A percentile compares a stretch with the other conserved stretches of the same genome.
phyloP scores from a whole-genome alignment of 2,113 vertebrate species.

The Tupaia chinensis region DNA sequence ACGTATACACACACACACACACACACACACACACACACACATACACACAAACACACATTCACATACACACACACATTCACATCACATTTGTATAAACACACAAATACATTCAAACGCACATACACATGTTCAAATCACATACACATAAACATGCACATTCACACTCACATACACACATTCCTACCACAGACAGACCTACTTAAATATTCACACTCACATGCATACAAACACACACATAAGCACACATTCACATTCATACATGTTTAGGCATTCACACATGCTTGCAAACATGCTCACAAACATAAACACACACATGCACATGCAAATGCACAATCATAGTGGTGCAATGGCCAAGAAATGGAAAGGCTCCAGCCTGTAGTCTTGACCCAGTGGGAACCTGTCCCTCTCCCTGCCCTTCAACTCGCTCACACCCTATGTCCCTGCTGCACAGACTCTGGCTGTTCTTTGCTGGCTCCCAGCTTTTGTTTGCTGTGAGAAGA shows the following conservation, averaged over 20 bases:
- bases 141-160: background rate
- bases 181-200: too few relatives aligned
- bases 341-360: accelerated
- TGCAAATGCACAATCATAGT: background rate
- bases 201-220: background rate
- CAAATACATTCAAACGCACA: background rate
- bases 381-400: background rate
- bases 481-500: background rate
- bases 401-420: too few relatives aligned
- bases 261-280: background rate
- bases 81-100: background rate
- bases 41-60: background rate
- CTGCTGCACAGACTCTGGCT: background rate
- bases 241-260: background rate
- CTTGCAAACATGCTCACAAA: background rate
- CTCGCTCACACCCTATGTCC: accelerated
- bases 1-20: background rate
- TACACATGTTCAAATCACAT: background rate
- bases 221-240: accelerated
- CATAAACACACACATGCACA: background rate
- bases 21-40: background rate
- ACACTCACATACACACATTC: background rate
- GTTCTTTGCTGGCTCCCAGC: background rate
- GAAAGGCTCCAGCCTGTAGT: background rate
- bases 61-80: background rate